Evolutionary conservation across 1,140 invertebrate species (phyloP).

Genomic region (Sesamia nonagrioides): DNA sequence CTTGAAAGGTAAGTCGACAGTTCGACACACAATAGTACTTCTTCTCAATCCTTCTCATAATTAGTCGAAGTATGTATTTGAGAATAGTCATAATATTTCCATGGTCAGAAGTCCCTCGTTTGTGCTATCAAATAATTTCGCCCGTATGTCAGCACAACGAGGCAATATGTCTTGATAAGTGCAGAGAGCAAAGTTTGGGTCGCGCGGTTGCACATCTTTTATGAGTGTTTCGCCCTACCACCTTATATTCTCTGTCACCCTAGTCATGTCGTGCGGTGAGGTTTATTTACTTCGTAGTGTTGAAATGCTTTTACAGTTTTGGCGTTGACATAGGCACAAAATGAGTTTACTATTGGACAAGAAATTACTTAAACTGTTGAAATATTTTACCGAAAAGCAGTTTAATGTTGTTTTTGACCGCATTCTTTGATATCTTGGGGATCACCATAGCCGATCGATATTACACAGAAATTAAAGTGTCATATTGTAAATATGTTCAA

Average conservation of each 20-base stretch:
- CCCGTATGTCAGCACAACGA: constrained; percentile 42
- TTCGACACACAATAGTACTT: too few relatives aligned
- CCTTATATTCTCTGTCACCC: constrained; percentile 48
- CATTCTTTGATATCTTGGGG: too few relatives aligned
- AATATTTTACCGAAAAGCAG: too few relatives aligned
- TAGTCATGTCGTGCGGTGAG: constrained; percentile 31
- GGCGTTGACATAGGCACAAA: neutral
- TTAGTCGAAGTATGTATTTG: too few relatives aligned
- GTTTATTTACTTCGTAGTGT: constrained; percentile 29
- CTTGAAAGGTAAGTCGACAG: too few relatives aligned
- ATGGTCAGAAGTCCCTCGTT: neutral
- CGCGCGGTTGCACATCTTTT: constrained; percentile 57
- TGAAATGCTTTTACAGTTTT: neutral
- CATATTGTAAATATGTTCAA: too few relatives aligned
- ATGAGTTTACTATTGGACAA: neutral
- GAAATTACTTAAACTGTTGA: neutral
- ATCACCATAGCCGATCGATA: too few relatives aligned
- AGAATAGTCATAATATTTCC: neutral
- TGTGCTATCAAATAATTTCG: constrained; percentile 20
- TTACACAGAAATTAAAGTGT: too few relatives aligned
- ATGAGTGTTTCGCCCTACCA: constrained; percentile 46
- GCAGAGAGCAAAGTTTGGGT: constrained; percentile 62
- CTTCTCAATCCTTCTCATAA: too few relatives aligned
- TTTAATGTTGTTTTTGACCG: too few relatives aligned
- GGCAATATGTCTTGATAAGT: constrained; percentile 57